A percentile compares a stretch with the other conserved stretches of the same genome.
Conservation (phyloP, 2,888 invertebrate genomes). For the Torymus texanus region DNA sequence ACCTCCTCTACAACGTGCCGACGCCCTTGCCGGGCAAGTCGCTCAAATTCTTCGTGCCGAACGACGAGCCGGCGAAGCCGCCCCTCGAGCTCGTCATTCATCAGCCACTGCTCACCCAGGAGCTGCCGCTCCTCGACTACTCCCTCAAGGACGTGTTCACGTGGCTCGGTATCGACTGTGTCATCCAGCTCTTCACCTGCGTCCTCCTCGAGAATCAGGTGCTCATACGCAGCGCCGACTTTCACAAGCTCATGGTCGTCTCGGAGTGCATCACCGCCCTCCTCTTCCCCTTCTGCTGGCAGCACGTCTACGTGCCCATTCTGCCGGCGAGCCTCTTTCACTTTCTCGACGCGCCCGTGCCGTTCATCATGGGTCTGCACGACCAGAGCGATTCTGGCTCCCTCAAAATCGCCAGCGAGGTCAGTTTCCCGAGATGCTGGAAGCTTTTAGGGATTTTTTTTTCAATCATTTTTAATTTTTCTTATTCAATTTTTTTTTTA, state of each 20-base stretch:
- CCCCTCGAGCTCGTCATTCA: slow-evolving; percentile 80
- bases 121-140: slow-evolving; percentile 96
- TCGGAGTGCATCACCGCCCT: slow-evolving; percentile 94
- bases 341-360: slow-evolving; percentile 99
- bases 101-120: slow-evolving; percentile 85
- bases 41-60: slow-evolving; percentile 76
- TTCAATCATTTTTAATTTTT: slow-evolving; percentile 2
- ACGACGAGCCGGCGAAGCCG: slow-evolving; percentile 72
- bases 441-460: not conserved
- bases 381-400: slow-evolving; percentile 74
- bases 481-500: slow-evolving; percentile 18
- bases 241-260: slow-evolving; percentile 96
- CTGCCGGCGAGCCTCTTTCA: slow-evolving; percentile 95
- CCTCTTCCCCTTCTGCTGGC: slow-evolving; percentile 97
- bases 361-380: slow-evolving; percentile 96
- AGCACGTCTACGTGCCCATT: slow-evolving; percentile 98
- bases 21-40: slow-evolving; percentile 93
- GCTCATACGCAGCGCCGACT: slow-evolving; percentile 94
- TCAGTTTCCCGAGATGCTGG: slow-evolving; percentile 58
- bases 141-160: slow-evolving; percentile 91
- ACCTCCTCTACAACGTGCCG: slow-evolving; percentile 94
- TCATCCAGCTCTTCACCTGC: slow-evolving; percentile 95
- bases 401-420: slow-evolving; percentile 75
- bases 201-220: slow-evolving; percentile 98
- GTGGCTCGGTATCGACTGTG: slow-evolving; percentile 92